Percentiles rank a stretch among this genome's conserved stretches.
Conservation (phyloP, 2,797 vertebrate genomes). For the Fundulus diaphanus region DNA sequence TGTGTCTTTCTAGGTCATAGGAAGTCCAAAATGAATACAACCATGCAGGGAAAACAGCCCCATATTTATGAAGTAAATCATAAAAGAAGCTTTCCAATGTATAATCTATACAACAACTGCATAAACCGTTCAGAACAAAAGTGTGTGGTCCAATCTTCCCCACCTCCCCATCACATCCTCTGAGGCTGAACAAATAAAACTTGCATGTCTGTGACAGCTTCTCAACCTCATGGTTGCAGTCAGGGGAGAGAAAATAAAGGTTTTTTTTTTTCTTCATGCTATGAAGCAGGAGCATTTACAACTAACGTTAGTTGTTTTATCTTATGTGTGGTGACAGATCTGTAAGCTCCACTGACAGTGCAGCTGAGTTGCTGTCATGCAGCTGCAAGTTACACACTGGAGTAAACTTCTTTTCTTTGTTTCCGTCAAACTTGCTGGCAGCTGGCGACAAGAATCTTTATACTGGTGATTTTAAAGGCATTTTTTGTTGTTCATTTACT, state of each 20-base stretch:
- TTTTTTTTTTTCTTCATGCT: neutral
- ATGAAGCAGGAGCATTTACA: conserved; percentile 6
- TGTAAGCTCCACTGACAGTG: conserved; percentile 3
- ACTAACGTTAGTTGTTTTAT: conserved; percentile 25
- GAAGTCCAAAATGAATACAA: neutral
- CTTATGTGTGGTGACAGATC: conserved; percentile 2
- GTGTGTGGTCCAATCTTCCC: neutral
- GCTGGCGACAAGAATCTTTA: neutral
- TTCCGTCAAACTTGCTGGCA: conserved; percentile 4
- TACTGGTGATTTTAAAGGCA: neutral
- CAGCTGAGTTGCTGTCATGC: conserved; percentile 7
- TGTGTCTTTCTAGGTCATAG: neutral
- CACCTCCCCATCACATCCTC: conserved; percentile 20
- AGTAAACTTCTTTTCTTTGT: neutral
- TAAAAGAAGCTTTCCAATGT: neutral
- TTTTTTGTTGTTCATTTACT: neutral
- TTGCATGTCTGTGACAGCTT: conserved; percentile 6
- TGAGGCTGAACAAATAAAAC: conserved; percentile 42
- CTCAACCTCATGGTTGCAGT: neutral
- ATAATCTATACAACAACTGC: neutral
- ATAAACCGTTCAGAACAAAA: neutral
- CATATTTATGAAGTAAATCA: neutral
- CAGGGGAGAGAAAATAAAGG: neutral
- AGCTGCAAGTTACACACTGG: neutral
- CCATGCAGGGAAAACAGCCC: neutral